Evolutionary conservation across 2,797 vertebrate species (phyloP), one percentile per base, ranked within the genome.

Genomic region (Molossus molossus): DNA sequence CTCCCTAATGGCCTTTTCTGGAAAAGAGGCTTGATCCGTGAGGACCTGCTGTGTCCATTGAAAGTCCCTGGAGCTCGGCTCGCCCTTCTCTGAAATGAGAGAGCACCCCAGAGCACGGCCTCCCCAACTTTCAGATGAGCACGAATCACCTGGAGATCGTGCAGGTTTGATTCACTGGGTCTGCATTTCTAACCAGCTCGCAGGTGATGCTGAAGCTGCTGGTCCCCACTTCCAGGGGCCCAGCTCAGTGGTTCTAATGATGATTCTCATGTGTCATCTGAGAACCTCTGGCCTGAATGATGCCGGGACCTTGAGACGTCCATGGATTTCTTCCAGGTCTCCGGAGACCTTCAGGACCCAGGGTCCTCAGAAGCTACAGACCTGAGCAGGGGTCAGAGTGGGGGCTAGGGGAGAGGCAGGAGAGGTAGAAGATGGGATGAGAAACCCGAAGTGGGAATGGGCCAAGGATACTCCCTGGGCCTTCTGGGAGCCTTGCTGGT

Each of bases 1-100:
- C 94, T 93, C 83, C 76, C 65, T 33, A 9, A 72, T 50, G 80
- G 33, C 82, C 64, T 90, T 73, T 76, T 80, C 75, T 58, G 13
- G n/a, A 84, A 62, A 65, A 60, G 13, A 60, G 11, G 62, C 25
- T 73, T 48, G 8, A 14, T 75, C 70, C 9, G 70, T 48, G 55
- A 37, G 76, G 76, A 69, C 58, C 27, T 27, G 10, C 40, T 37
- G 40, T 37, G 76, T 60, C 55, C 37, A 2, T 1, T 20, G 37
- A 75, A 37, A 87, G 62, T 80, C 53, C 45, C 55, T 70, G 60
- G 17, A n/a, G 14, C 64, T 77, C 40, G 1, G 27, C 50, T n/a
- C 50, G 37, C 45, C 79, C 37, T 85, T 64, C 76, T 67, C 33
- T 25, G 33, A 75, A 11, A 18, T 0, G 6, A 53, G 15, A 69